phyloP scores from a whole-genome alignment of 2,797 vertebrate genomes.

The Gadopsis marmoratus region DNA sequence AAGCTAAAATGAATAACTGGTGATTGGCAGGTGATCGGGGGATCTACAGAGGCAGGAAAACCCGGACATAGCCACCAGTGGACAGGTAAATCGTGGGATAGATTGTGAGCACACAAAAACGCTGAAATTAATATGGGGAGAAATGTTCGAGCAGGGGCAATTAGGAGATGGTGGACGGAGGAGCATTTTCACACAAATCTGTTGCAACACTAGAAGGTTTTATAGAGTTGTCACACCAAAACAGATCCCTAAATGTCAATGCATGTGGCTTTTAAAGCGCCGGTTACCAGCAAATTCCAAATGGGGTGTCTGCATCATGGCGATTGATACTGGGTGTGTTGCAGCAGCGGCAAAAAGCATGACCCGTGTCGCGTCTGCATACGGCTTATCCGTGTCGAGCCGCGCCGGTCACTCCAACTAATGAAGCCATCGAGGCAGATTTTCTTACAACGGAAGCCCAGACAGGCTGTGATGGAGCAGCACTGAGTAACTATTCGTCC shows the following conservation, averaged over 20 bases:
- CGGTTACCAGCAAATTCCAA: conserved; percentile 40
- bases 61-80: neutral
- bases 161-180: neutral
- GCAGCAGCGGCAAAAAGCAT: conserved; percentile 68
- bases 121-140: neutral
- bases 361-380: conserved; percentile 59
- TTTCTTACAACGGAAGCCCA: conserved; percentile 17
- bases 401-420: conserved; percentile 52
- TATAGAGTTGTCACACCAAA: too few relatives aligned
- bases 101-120: neutral
- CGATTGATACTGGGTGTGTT: conserved; percentile 61
- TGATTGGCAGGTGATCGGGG: neutral
- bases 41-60: neutral
- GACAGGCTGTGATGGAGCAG: conserved; percentile 6
- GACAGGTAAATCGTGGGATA: neutral
- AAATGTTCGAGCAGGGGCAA: neutral
- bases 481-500: conserved; percentile 8
- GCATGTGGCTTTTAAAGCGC: neutral
- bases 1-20: neutral
- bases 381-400: conserved; percentile 43
- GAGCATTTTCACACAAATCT: neutral
- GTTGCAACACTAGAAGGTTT: too few relatives aligned
- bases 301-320: conserved; percentile 53
- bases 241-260: neutral
- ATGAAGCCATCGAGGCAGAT: conserved; percentile 47